Base-by-base conservation (phyloP, 2,797 vertebrate genomes). In the Nothura maculosa region DNA sequence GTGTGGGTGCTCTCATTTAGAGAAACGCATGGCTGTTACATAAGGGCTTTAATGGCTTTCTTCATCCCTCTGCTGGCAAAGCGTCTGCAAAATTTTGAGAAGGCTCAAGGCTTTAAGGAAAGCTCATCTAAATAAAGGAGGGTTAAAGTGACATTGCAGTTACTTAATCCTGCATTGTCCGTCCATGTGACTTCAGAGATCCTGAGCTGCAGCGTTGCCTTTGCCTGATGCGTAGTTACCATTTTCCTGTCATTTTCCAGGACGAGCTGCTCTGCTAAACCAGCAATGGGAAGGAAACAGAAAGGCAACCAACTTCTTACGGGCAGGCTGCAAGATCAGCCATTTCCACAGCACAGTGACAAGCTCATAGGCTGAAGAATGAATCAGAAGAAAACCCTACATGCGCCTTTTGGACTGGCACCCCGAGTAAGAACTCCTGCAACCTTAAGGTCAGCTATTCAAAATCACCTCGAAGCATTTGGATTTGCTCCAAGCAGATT, bases 71-170 rank as follows among this genome's bases (percentile, higher is more conserved):
- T 96, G 95, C 93, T 95, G 95, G 98, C 97, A 97, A 93, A 42
- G 61, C 54, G 28, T 88, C 97, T 92, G 86, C 91, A 96, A 96
- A 94, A 85, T 96, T 97, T 96, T 94, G 94, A 97, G 96, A 96
- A 96, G 90, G 95, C 96, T 97, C 97, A 87, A 78, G 77, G 94
- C 61, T 85, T 96, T 97, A 96, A 97, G 95, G 94, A 96, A 96
- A 95, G 91, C 95, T 96, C 95, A 81, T 97, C 96, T 97, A 97
- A 97, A 96, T 97, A 96, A 97, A 98, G 96, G 93, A 97, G 89
- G 50, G 97, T 95, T 97, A 96, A 97, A 90, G 93, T 96, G 97
- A 96, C 97, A 95, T 89, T 95, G 96, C 91, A 76, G 87, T 88
- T 96, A 87, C 87, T 97, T 97, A 97, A 97, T 97, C 97, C 97